Base-by-base conservation (phyloP, 30 jellyfish, hydroid and myxozoan genomes). In the Cassiopea xamachana region DNA sequence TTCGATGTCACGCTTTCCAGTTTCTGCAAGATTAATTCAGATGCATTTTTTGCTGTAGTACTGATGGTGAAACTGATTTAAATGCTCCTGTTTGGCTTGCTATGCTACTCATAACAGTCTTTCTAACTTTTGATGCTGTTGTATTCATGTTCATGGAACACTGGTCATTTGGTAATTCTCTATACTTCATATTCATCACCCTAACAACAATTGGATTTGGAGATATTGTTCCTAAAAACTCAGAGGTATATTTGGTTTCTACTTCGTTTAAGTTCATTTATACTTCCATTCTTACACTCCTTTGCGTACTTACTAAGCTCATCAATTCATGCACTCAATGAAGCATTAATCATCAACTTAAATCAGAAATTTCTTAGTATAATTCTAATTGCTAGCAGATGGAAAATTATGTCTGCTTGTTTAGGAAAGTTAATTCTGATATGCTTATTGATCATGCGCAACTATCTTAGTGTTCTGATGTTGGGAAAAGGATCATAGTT, bases 51-150 rank as follows among this genome's bases (percentile, higher is more conserved):
- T 27, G 39, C 39, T 27, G 39, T 71, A 94, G 98, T 68, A 90
- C 97, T 51, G 98, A 86, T 60, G 98, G 93, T 73, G 93, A 79
- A 50, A 89, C 98, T 0, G 98, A 90, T 43, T 75, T 94, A 62
- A 90, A 91, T 51, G 98, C 98, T 51, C 98, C 98, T 3, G 94
- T 90, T 1, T 94, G 98, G 98, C 94, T 94, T 17, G 98, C 98
- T 1, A 69, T 90, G 88, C 59, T 89, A 2, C 78, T 94, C 46
- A 86, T 94, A 1, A 75, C 89, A 46, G 15, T 86, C 13, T 90
- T 94, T 67, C 79, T 91, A 17, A 80, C 97, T 7, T 79, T 94
- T 49, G 98, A 90, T 76, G 98, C 98, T 2, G 97, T 91, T 44
- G 92, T 94, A 15, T 86, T 94, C 80, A 92, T 94, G 97, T 90